Base-by-base conservation (phyloP, 2,888 invertebrate species). In the Heliconius charithonia region DNA sequence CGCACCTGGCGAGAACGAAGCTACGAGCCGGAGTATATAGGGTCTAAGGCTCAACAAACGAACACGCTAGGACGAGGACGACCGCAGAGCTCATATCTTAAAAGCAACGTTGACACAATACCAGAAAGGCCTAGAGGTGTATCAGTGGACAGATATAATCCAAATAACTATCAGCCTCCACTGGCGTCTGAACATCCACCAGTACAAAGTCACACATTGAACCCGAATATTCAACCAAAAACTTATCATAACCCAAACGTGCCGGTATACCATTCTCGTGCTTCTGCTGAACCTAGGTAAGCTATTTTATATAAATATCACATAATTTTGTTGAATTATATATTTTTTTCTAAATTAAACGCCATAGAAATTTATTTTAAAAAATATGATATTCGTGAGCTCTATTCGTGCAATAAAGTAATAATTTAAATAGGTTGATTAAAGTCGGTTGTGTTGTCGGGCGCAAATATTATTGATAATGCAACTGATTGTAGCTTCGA, bases 281-380 rank as follows among this genome's bases (percentile, higher is more conserved):
- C 92, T 85, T 93, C 95, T 86, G 94, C 91, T 88, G 95, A 95
- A 92, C 91, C 93, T 84, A 93, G 94, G 95, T 94, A 83, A 89
- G 51, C 4, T 25, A 32, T 9, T 16, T 59, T 32, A n/a, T 13
- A 32, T 0, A 51, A 67, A 41, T 13, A 25, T 25, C 6, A 13
- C 16, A 0, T 13, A 25, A 62, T 27, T 13, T 41, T 41, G 9
- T 41, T 41, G 13, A 7, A 41, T 13, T 41, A 13, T 12, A 41
- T 13, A 13, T 41, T 13, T 41, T n/a, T 41, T 41, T 41, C 41
- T 13, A 41, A 41, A 41, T 41, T 41, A 13, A 41, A 41, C 41
- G 13, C 13, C 41, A 13, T 41, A 41, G 41, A 12, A 41, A 41
- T 41, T 10, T 41, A 12, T 41, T 41, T 12, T 41, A 41, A 2